Evolutionary conservation across 2,888 invertebrate species (phyloP), one percentile per base, ranked within the genome.

Genomic region (Megamerina dolium): DNA sequence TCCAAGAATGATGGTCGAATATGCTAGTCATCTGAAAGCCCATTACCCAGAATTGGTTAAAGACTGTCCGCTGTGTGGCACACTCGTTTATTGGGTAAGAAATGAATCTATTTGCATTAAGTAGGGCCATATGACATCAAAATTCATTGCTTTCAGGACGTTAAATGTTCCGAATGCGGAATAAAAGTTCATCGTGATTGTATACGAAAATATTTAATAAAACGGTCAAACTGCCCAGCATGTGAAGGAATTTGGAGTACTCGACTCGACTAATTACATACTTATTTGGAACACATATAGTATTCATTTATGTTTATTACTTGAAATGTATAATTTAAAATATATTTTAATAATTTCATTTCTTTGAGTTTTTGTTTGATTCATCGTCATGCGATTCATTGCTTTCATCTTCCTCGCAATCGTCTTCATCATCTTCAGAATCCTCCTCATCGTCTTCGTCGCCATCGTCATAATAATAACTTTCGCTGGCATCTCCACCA

Each of bases 381-480:
- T 38, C 13, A 6, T 51, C 49, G 17, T 53, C 51, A 39, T 57
- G 56, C n/a, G 61, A 59, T 17, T 55, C 54, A 16, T 55, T 50
- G 5, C 45, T 50, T n/a, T 49, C 54, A 12, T 50, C 54, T 2
- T 56, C 51, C 12, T 57, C 60, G 1, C 54, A 55, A 2, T 54
- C 59, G 2, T 56, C 55, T 1, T 58, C 58, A 1, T 57, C 63
- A 3, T 63, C 63, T 2, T 61, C 60, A 2, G 58, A 58, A 2
- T 58, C 59, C 3, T 57, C 58, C 9, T 57, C 59, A 2, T 44
- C 44, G 17, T 39, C 35, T 6, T 42, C 49, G 17, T 45, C 45
- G 23, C 50, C 49, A 33, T 48, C 76, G 70, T 76, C 74, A 41
- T 40, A 47, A 20, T 39, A 48, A 38, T 53, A 53, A 33, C 45